Evolutionary conservation across 2,113 vertebrate genomes (phyloP).

Genomic region (Urocitellus parryii): DNA sequence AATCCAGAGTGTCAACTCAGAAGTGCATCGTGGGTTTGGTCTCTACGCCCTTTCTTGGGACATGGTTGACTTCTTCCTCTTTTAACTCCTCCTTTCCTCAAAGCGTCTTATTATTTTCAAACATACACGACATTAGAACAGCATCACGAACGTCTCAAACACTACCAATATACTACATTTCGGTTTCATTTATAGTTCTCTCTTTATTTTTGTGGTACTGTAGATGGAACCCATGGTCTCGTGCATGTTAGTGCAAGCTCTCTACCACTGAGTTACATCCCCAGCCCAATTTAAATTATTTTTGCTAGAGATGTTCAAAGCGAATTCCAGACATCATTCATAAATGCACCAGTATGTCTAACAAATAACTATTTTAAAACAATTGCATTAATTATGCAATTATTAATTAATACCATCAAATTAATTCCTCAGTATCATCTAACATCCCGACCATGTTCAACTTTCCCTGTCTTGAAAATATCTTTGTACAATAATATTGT

Average conservation of each 20-base stretch:
- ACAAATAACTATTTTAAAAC: neutral
- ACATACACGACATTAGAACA: neutral
- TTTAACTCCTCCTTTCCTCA: neutral
- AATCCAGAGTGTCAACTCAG: neutral
- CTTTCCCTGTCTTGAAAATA: neutral
- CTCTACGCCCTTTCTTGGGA: neutral
- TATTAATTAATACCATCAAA: neutral
- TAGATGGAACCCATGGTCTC: no score
- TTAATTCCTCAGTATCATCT: neutral
- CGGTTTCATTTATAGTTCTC: neutral
- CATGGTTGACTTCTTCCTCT: neutral
- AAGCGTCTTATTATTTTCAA: conserved; percentile 40
- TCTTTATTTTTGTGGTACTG: neutral
- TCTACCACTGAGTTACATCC: no score
- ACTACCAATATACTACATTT: neutral
- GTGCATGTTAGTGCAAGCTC: no score
- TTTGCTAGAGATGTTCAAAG: neutral
- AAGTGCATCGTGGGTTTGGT: neutral
- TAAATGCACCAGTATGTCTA: neutral
- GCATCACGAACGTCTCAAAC: neutral
- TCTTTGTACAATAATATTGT: neutral
- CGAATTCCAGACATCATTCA: neutral
- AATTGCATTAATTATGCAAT: neutral
- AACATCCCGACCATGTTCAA: neutral
- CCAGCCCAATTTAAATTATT: neutral